phyloP scores from a whole-genome alignment of 2,888 invertebrate species.

The Mesorhabditis sp. region DNA sequence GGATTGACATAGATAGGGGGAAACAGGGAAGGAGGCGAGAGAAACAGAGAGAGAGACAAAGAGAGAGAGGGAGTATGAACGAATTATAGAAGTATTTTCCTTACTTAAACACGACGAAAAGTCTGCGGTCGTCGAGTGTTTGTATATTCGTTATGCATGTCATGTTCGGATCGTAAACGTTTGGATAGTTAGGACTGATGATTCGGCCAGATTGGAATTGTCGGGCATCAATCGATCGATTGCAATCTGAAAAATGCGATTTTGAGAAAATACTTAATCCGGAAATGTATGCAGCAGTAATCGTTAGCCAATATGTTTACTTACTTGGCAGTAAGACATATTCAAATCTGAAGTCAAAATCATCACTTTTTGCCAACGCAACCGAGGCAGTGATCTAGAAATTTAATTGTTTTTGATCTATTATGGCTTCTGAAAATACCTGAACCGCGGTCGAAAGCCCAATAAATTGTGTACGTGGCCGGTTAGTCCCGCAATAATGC shows the following conservation, averaged over 20 bases:
- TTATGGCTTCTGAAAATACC: constrained; percentile 11
- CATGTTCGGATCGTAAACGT: constrained; percentile 39
- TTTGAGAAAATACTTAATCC: neutral
- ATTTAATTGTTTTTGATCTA: neutral
- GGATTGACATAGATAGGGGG: no score
- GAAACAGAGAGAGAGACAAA: no score
- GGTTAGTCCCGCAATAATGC: constrained; percentile 15
- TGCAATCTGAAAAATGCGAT: constrained; percentile 41
- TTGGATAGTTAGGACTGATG: constrained; percentile 49
- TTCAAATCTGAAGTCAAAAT: constrained; percentile 15
- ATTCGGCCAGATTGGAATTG: constrained; percentile 31
- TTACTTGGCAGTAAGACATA: constrained; percentile 20
- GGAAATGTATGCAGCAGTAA: neutral
- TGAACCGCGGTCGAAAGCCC: constrained; percentile 33
- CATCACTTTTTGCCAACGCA: constrained; percentile 5
- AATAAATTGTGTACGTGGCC: constrained; percentile 20
- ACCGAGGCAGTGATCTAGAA: constrained; percentile 20
- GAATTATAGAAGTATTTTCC: constrained; percentile 7
- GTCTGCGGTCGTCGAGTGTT: constrained; percentile 19
- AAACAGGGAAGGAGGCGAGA: no score
- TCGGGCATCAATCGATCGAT: constrained; percentile 43
- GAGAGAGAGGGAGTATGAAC: no score
- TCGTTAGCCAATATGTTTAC: neutral
- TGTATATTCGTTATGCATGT: constrained; percentile 38
- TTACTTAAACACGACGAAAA: constrained; percentile 31